Conservation (phyloP, 2,888 invertebrate genomes). For the Cryptocephalus primarius region DNA sequence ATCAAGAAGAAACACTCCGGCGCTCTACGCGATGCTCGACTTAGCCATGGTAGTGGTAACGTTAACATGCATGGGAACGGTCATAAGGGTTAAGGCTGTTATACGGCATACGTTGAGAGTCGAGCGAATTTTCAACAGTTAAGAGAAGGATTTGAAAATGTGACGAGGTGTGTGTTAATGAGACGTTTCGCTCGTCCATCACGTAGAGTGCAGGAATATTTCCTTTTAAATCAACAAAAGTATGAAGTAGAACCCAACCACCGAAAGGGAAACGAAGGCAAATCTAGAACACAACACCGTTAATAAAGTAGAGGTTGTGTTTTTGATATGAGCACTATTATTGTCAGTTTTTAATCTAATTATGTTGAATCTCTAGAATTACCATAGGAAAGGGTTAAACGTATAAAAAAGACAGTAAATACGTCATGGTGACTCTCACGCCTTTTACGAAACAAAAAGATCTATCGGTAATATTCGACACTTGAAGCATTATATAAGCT, state of each 20-base stretch:
- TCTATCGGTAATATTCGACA: neutral
- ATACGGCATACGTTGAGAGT: conserved; percentile 6
- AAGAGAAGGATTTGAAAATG: conserved; percentile 8
- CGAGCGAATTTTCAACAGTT: conserved; percentile 7
- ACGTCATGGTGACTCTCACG: no score
- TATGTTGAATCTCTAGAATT: neutral
- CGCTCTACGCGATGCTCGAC: neutral
- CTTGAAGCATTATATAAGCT: neutral
- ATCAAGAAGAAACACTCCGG: neutral
- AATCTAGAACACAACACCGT: neutral
- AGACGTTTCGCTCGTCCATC: conserved; percentile 2
- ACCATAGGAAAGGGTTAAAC: neutral
- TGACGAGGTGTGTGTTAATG: conserved; percentile 9
- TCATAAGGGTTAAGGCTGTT: conserved; percentile 6
- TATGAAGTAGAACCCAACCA: conserved; percentile 17
- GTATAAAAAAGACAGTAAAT: neutral
- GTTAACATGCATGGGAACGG: conserved; percentile 17
- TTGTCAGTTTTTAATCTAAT: neutral
- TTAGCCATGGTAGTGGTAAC: neutral
- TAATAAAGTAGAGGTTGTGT: neutral
- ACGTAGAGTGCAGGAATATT: conserved; percentile 7
- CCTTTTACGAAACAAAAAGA: no score
- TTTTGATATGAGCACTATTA: neutral
- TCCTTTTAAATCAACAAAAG: neutral
- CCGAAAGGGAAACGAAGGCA: conserved; percentile 8